phyloP scores from a whole-genome alignment of 2,113 vertebrate genomes.

The Todiramphus chloris region DNA sequence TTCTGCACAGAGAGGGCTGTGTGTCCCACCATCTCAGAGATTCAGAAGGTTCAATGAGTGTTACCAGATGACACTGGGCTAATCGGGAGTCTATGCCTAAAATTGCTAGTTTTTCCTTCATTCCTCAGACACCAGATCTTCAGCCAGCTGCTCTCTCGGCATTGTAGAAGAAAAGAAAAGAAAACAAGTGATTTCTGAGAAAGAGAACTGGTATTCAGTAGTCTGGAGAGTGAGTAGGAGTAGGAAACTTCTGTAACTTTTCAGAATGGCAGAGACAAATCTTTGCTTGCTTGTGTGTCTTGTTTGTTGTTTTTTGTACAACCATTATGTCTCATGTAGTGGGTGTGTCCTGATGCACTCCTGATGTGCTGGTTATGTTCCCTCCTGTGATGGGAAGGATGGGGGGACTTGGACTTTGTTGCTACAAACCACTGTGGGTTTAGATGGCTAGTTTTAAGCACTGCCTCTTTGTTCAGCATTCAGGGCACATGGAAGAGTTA shows the following conservation, averaged over 20 bases:
- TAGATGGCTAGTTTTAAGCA: neutral
- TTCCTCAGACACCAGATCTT: neutral
- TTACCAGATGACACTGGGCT: neutral
- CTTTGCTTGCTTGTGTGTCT: neutral
- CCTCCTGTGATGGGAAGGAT: neutral
- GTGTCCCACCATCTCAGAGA: neutral
- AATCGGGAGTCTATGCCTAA: rapidly evolving
- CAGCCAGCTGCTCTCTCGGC: neutral
- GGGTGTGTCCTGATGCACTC: neutral
- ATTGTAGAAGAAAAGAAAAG: neutral
- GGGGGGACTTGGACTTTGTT: neutral
- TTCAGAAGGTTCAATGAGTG: neutral
- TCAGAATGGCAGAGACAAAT: neutral
- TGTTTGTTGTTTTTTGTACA: neutral
- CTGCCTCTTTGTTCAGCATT: neutral
- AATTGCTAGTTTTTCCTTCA: neutral
- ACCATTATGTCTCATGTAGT: neutral
- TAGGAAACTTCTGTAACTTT: neutral
- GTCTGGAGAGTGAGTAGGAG: neutral
- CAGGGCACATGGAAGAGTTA: neutral
- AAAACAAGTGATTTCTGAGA: neutral
- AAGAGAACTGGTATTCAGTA: neutral
- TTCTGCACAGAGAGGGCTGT: neutral
- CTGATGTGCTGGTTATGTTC: neutral
- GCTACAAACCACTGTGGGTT: neutral